Base-by-base conservation (phyloP, 2,888 invertebrate species). In the Caenorhabditis angaria region DNA sequence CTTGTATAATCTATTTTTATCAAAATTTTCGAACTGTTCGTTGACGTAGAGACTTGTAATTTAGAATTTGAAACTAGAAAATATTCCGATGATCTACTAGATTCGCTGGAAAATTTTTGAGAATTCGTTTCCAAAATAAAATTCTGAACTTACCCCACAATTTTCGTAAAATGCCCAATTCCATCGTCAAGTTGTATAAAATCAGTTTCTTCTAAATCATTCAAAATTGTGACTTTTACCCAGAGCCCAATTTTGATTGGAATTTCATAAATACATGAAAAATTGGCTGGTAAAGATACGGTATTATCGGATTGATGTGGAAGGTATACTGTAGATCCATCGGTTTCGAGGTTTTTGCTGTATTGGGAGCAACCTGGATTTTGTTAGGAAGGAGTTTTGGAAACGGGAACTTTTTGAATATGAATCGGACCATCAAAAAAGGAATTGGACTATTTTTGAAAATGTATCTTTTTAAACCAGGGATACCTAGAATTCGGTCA, bases 241-340 rank as follows among this genome's bases (percentile, higher is more conserved):
- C 25, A 51, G 2, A 54, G 1, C 18, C 28, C 28, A 14, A 54
- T 20, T 3, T 18, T 10, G 1, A 32, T 18, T 14, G 10, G n/a
- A 50, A 10, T 20, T 22, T 35, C n/a, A 59, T 70, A 70, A 51
- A 14, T 62, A 32, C 70, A 70, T 35, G 51, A 54, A 25, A 70
- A 70, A 65, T 70, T 59, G 1, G 51, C 28, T 6, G 65, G 53
- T 18, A 70, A 14, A 18, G 18, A 14, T 12, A 65, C 65, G 8
- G 65, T 48, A 50, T 1, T 14, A 18, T 5, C 24, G 24, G 58
- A 35, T 35, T 65, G 53, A 25, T 65, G 32, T 6, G 70, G 70
- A 55, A 70, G 54, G 8, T 53, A 51, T 18, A 70, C 4, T 0
- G 29, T 50, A 8, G 25, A 50, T 32, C 65, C 65, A 12, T 2